A percentile compares a stretch with the other conserved stretches of the same genome.
Conservation (phyloP, 2,888 invertebrate genomes). For the Buathra laborator region DNA sequence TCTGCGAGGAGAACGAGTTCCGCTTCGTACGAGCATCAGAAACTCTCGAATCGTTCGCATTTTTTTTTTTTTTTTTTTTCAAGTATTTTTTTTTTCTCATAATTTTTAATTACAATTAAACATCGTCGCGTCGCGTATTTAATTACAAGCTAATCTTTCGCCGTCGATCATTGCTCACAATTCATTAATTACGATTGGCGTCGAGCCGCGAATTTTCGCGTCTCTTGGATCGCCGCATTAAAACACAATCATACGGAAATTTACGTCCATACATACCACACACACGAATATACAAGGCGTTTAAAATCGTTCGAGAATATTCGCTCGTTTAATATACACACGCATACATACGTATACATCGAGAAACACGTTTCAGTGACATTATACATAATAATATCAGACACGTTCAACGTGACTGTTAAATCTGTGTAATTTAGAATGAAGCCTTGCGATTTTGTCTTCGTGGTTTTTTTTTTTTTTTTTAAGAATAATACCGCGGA, state of each 20-base stretch:
- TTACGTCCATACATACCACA: conserved; percentile 18
- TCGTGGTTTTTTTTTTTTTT: conserved; percentile 19
- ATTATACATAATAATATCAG: conserved; percentile 45
- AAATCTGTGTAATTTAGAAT: conserved; percentile 60
- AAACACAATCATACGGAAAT: neutral
- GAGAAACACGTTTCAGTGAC: conserved; percentile 33
- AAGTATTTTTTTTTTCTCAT: neutral
- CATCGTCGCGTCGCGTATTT: conserved; percentile 26
- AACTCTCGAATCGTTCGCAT: conserved; percentile 58
- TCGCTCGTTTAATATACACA: conserved; percentile 58
- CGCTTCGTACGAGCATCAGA: conserved; percentile 62
- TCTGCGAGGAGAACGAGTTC: conserved; percentile 68
- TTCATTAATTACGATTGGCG: conserved; percentile 1
- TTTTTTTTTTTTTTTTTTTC: conserved; percentile 22
- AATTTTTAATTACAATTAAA: conserved; percentile 36
- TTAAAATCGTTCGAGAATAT: conserved; percentile 14
- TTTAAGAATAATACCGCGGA: neutral
- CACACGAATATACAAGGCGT: conserved; percentile 31
- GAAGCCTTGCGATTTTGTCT: conserved; percentile 48
- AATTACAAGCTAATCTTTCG: conserved; percentile 33
- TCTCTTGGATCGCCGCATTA: neutral
- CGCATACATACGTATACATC: conserved; percentile 61
- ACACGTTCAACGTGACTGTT: conserved; percentile 73
- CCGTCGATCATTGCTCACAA: conserved; percentile 6
- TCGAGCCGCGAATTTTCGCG: neutral